Conservation (phyloP, 2,888 invertebrate species). For the Drosophila percnosoma region DNA sequence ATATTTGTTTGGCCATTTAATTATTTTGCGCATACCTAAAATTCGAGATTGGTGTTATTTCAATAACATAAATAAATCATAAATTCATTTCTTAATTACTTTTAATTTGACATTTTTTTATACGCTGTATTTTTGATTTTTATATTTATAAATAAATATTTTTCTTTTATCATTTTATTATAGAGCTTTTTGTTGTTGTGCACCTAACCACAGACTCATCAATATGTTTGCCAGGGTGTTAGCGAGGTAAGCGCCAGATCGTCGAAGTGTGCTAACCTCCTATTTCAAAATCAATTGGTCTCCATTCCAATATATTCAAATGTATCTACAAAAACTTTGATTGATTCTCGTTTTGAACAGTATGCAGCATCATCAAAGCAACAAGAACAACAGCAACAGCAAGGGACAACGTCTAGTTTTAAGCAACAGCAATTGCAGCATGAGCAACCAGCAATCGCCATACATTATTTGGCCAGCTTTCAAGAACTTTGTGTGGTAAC, state of each 20-base stretch:
- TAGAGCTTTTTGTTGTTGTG: constrained; percentile 69
- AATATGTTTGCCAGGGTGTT: constrained; percentile 29
- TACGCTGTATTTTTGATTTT: constrained; percentile 14
- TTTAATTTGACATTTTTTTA: constrained; percentile 29
- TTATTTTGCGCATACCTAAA: background rate
- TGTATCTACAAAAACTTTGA: background rate
- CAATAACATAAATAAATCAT: background rate
- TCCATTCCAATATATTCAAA: background rate
- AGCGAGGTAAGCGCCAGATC: constrained; percentile 60
- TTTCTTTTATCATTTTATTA: constrained; percentile 46
- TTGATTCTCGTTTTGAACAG: constrained; percentile 30
- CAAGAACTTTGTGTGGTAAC: constrained; percentile 93
- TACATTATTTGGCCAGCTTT: constrained; percentile 91
- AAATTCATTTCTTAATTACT: background rate
- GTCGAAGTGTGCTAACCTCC: background rate
- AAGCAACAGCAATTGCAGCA: constrained; percentile 25
- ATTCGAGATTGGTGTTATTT: background rate
- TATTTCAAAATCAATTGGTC: background rate
- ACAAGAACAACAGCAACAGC: constrained; percentile 2
- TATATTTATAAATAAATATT: constrained; percentile 6
- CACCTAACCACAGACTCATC: constrained; percentile 52
- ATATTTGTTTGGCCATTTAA: background rate
- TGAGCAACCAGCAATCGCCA: constrained; percentile 85
- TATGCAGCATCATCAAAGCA: constrained; percentile 31
- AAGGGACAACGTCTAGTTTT: constrained; percentile 35